phyloP scores from a whole-genome alignment of 1,140 invertebrate genomes.

The Papilio dardanus region DNA sequence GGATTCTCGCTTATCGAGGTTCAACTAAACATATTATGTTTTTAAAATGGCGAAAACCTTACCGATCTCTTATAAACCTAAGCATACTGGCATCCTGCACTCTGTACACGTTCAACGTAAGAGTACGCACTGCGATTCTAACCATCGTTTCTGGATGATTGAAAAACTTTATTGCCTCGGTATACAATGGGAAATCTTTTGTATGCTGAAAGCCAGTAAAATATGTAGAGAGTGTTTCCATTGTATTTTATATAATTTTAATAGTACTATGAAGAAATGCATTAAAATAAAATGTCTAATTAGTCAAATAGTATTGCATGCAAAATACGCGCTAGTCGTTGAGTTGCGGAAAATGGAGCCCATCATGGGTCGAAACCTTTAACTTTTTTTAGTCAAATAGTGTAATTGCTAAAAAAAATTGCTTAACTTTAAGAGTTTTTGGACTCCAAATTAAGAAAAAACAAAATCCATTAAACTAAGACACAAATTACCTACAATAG shows the following conservation, averaged over 20 bases:
- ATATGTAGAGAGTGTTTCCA: not conserved
- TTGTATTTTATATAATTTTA: not conserved
- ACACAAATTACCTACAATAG: not conserved
- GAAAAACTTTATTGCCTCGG: slow-evolving; percentile 99
- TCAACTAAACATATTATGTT: no score
- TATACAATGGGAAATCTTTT: slow-evolving; percentile 99
- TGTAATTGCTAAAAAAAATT: no score
- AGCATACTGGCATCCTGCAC: slow-evolving; percentile 98
- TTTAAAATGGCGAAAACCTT: slow-evolving; percentile 34
- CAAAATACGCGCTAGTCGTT: no score
- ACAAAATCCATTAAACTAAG: not conserved
- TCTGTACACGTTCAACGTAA: slow-evolving; percentile 98
- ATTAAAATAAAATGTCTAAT: no score
- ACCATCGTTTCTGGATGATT: slow-evolving; percentile 99
- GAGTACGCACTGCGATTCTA: slow-evolving; percentile 97
- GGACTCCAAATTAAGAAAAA: no score
- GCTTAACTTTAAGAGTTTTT: not conserved
- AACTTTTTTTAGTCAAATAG: no score
- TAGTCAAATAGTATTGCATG: no score
- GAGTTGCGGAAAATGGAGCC: no score
- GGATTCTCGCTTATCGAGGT: no score
- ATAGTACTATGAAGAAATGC: not conserved
- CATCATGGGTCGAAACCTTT: no score
- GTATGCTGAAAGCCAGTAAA: slow-evolving; percentile 90
- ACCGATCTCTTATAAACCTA: slow-evolving; percentile 95